Percentiles rank a stretch among this genome's conserved stretches.
Conservation (phyloP, 1,140 invertebrate genomes). For the Batillaria attramentaria region DNA sequence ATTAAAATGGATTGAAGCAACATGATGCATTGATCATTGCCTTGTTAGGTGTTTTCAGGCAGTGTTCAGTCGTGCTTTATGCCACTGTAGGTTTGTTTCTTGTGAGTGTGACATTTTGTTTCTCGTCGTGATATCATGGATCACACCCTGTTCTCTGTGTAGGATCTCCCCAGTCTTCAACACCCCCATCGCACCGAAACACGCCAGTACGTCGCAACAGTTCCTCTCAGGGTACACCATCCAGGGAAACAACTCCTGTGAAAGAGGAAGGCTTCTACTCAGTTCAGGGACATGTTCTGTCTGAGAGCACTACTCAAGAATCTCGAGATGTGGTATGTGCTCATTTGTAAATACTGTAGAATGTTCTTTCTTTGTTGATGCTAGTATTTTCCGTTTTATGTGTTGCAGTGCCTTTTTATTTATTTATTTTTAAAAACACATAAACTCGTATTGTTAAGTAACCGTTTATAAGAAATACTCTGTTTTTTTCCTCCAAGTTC, state of each 20-base stretch:
- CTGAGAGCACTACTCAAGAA: conserved; percentile 25
- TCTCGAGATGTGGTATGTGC: conserved; percentile 34
- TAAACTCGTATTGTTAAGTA: neutral
- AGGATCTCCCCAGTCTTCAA: conserved; percentile 36
- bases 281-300: conserved; percentile 6
- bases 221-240: conserved; percentile 22
- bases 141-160: conserved; percentile 23
- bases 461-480: neutral
- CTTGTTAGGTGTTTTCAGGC: no score
- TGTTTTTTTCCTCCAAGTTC: no score
- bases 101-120: neutral
- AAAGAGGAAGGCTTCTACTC: conserved; percentile 38
- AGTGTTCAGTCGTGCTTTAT: no score
- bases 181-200: conserved; percentile 42
- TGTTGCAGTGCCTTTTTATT: neutral
- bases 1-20: no score
- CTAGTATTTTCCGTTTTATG: neutral
- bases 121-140: neutral
- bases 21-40: no score
- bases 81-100: neutral
- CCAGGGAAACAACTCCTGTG: conserved; percentile 56
- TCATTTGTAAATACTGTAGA: no score
- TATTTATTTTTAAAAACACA: neutral
- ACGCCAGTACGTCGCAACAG: conserved; percentile 35
- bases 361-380: no score